phyloP scores from a whole-genome alignment of 2,113 vertebrate species.

The Pachyramphus minor region DNA sequence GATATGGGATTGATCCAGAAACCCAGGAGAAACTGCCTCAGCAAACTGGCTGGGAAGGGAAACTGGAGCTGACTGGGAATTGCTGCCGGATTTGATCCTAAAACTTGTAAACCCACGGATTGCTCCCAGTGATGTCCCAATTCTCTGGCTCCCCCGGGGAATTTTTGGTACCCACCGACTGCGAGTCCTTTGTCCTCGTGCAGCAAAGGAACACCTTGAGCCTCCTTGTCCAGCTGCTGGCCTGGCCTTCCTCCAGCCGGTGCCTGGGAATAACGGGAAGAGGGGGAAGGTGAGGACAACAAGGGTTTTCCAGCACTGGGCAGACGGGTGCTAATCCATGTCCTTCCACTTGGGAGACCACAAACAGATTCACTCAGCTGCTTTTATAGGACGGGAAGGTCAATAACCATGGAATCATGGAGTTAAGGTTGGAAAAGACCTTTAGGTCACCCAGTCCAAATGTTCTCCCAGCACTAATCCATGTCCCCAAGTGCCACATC shows the following conservation, averaged over 20 bases:
- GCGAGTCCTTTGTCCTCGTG: conserved; percentile 94
- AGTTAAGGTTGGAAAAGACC: neutral
- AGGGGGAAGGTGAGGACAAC: neutral
- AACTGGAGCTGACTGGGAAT: neutral
- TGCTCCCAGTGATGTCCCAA: neutral
- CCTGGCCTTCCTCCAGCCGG: conserved; percentile 94
- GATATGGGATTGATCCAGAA: neutral
- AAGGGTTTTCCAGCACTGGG: neutral
- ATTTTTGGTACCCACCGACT: conserved; percentile 83
- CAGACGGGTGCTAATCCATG: fast-evolving
- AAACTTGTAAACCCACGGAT: neutral
- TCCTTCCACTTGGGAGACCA: neutral
- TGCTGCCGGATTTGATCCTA: neutral
- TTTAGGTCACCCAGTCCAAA: neutral
- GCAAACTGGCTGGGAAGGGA: neutral
- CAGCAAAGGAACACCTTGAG: conserved; percentile 98
- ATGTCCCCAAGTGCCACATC: neutral
- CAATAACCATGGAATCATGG: neutral
- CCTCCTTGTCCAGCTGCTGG: conserved; percentile 96
- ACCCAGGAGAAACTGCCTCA: neutral
- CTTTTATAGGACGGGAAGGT: neutral
- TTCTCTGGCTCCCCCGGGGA: neutral
- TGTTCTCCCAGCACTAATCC: neutral
- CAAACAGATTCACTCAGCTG: neutral
- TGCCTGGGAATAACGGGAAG: conserved; percentile 74